Evolutionary conservation across 2,888 invertebrate genomes (phyloP).

Genomic region (Epistrophe grossulariae): DNA sequence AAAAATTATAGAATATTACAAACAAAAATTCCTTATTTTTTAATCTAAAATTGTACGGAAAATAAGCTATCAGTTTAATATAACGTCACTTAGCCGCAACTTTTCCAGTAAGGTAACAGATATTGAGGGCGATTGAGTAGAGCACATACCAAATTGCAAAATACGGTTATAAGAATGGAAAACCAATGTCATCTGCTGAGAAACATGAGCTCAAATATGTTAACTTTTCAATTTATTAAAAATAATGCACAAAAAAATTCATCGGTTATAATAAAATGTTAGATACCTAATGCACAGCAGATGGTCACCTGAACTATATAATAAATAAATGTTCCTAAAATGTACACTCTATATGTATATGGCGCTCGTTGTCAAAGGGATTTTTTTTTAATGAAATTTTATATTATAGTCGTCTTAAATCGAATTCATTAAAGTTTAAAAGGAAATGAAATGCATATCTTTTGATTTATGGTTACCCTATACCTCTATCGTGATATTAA

Average conservation of each 20-base stretch:
- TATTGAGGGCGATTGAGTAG: too few species aligned
- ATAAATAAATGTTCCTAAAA: slow-evolving; percentile 4
- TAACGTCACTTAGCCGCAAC: too few species aligned
- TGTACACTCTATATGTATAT: slow-evolving; percentile 34
- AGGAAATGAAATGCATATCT: slow-evolving; percentile 29
- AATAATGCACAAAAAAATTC: not conserved
- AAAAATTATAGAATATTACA: not conserved
- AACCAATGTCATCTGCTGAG: too few species aligned
- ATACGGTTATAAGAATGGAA: too few species aligned
- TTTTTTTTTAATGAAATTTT: slow-evolving; percentile 35
- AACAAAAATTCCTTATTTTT: not conserved
- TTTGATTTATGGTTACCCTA: slow-evolving; percentile 47
- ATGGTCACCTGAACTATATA: slow-evolving; percentile 17
- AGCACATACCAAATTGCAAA: too few species aligned
- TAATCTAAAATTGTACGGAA: too few species aligned
- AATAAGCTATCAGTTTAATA: too few species aligned
- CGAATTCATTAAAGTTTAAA: slow-evolving; percentile 46
- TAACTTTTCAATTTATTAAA: not conserved
- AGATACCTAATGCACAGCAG: not conserved
- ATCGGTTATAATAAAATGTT: too few species aligned
- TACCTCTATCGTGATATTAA: slow-evolving; percentile 32
- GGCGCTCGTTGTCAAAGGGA: slow-evolving; percentile 65
- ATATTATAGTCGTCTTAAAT: slow-evolving; percentile 35
- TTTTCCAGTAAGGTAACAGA: too few species aligned
- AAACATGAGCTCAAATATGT: too few species aligned